Conservation (phyloP, 1,140 invertebrate genomes). For the Contarinia nasturtii region DNA sequence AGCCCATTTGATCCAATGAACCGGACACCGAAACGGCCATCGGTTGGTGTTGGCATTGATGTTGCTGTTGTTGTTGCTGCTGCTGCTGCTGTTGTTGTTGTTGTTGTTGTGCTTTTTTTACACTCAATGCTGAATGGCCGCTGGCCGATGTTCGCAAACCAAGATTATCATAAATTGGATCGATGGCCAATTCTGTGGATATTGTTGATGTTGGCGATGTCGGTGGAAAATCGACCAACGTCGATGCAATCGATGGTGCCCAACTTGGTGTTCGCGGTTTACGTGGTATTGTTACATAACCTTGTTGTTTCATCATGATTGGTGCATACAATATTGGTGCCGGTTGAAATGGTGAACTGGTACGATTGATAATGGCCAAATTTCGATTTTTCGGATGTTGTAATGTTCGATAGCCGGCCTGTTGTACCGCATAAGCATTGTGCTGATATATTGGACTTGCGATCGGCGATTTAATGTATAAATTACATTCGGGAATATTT, state of each 20-base stretch:
- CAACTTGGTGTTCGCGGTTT: slow-evolving; percentile 63
- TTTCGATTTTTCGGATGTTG: slow-evolving; percentile 21
- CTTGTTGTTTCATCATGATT: slow-evolving; percentile 47
- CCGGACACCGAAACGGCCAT: slow-evolving; percentile 16
- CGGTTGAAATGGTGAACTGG: slow-evolving; percentile 45
- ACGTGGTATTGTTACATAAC: slow-evolving; percentile 68
- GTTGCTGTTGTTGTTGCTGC: slow-evolving; percentile 6
- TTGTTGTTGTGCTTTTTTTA: slow-evolving; percentile 34
- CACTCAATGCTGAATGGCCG: slow-evolving; percentile 56
- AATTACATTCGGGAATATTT: slow-evolving; percentile 42
- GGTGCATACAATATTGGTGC: slow-evolving; percentile 29
- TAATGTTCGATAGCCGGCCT: slow-evolving; percentile 16
- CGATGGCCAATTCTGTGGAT: slow-evolving; percentile 30
- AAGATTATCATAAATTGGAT: slow-evolving; percentile 69
- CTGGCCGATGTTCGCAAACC: slow-evolving; percentile 67
- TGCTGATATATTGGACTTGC: slow-evolving; percentile 23
- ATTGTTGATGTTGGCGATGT: slow-evolving; percentile 31
- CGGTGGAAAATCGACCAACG: slow-evolving; percentile 20
- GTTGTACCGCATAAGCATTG: slow-evolving; percentile 5
- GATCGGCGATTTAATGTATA: slow-evolving; percentile 19
- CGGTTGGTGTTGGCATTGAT: slow-evolving; percentile 14
- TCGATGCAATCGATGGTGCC: slow-evolving; percentile 38
- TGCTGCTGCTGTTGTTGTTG: slow-evolving; percentile 2
- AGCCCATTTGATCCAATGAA: background rate
- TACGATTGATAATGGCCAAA: slow-evolving; percentile 29